Evolutionary conservation across 2,888 invertebrate species (phyloP), one percentile per base, ranked within the genome.

Genomic region (Hirudinaria manillensis): DNA sequence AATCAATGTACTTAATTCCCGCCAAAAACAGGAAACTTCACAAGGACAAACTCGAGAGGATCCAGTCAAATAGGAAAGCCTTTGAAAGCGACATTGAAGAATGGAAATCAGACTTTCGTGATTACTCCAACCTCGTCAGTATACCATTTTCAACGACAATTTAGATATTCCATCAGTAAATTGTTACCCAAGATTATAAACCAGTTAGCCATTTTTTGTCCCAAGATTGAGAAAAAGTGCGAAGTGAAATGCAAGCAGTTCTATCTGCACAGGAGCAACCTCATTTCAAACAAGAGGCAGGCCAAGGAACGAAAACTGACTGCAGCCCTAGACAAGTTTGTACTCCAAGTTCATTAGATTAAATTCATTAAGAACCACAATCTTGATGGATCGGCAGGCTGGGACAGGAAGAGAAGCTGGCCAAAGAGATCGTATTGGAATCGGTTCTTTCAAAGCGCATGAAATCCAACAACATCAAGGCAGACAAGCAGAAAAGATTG

Each of bases 251-350:
- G 7, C 61, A 61, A 61, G 24, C 61, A 61, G 29, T 61, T 27
- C 29, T 61, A 61, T n/a, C 61, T 61, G 29, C 61, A 29, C 24
- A 61, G 61, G 24, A 61, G 61, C 61, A 61, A 61, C 61, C 0
- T 27, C 10, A 16, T 61, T n/a, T 27, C 61, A 61, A 21, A 16
- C 1, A 29, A 16, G 19, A 61, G 61, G 29, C 61, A 29, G 6
- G 7, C 61, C 7, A 61, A 61, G 19, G 24, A 61, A 29, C 24
- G 29, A 7, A 61, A 61, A 61, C 61, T 27, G 24, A 29, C 61
- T 1, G 61, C 24, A 2, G 1, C 61, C 61, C 10, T 61, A 4
- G 29, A 61, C 24, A 27, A 27, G 61, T 61, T 16, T 45, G 45
- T 61, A 61, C n/a, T 19, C n/a, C 29, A 6, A 27, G 10, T 19